Percentiles rank a stretch among this genome's conserved stretches.
phyloP scores from a whole-genome alignment of 2,797 vertebrate genomes.

The Triplophysa yarkandensis region DNA sequence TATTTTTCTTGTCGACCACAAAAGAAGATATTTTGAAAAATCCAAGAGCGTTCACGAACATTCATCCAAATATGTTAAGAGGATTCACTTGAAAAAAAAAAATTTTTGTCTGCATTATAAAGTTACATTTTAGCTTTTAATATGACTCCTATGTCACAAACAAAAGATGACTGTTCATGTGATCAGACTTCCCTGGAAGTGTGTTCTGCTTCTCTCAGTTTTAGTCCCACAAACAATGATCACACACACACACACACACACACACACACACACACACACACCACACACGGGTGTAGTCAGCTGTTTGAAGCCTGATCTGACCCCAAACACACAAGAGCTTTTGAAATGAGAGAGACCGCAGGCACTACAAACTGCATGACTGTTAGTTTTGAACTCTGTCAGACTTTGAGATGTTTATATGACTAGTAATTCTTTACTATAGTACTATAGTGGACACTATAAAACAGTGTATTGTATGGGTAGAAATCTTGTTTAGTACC shows the following conservation, averaged over 20 bases:
- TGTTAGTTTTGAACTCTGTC: constrained; percentile 5
- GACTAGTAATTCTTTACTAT: constrained; percentile 17
- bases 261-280: neutral
- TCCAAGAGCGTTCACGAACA: too few relatives aligned
- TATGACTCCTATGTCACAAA: constrained; percentile 12
- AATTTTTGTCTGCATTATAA: neutral
- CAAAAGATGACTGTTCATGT: constrained; percentile 31
- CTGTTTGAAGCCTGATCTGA: constrained; percentile 48
- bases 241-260: constrained; percentile 19
- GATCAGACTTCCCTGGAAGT: constrained; percentile 31
- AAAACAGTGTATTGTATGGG: neutral
- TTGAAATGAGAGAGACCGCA: constrained; percentile 34
- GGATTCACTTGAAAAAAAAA: neutral
- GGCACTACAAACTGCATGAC: constrained; percentile 24
- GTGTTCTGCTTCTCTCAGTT: constrained; percentile 34
- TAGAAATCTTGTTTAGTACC: neutral
- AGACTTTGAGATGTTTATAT: constrained; percentile 12
- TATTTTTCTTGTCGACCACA: too few relatives aligned
- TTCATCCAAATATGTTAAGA: neutral
- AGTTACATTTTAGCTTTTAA: neutral
- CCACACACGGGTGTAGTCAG: constrained; percentile 32
- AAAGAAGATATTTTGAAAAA: too few relatives aligned
- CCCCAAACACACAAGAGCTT: constrained; percentile 41
- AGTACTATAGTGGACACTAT: neutral
- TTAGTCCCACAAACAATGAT: neutral